Percentiles rank a stretch among this genome's conserved stretches.
Evolutionary conservation across 2,888 invertebrate species (phyloP).

Genomic region (Blomia tropicalis): DNA sequence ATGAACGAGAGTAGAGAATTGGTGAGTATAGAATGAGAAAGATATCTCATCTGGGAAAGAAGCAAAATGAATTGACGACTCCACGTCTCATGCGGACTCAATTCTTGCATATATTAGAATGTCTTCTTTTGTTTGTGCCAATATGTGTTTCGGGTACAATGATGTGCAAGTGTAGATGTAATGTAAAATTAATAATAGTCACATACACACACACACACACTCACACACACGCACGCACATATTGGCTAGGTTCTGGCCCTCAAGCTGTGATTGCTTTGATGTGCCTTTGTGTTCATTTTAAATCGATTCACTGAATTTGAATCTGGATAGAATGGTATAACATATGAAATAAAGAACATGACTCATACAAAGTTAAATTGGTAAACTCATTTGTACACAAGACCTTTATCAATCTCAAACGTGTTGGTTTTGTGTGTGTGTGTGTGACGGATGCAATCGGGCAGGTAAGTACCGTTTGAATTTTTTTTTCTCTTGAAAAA

Average conservation of each 20-base stretch:
- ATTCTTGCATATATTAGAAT: conserved; percentile 5
- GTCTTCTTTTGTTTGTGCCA: background rate
- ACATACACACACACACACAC: background rate
- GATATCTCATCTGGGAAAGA: background rate
- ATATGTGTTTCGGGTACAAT: background rate
- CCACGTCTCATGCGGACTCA: too few species aligned
- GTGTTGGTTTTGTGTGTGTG: too few species aligned
- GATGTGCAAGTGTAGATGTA: background rate
- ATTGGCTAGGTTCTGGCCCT: background rate
- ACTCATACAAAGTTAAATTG: too few species aligned
- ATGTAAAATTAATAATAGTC: background rate
- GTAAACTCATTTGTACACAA: too few species aligned
- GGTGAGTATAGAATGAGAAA: too few species aligned
- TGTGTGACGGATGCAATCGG: too few species aligned
- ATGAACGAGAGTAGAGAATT: too few species aligned
- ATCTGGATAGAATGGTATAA: background rate
- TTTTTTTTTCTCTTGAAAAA: too few species aligned
- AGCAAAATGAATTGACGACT: background rate
- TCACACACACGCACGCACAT: background rate
- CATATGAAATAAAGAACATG: too few species aligned
- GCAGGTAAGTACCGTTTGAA: too few species aligned
- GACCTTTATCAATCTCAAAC: too few species aligned
- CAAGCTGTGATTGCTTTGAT: conserved; percentile 5
- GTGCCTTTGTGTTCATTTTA: background rate
- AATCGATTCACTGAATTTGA: background rate